Evolutionary conservation across 2,113 vertebrate genomes (phyloP).

Genomic region (Nerophis lumbriciformis): DNA sequence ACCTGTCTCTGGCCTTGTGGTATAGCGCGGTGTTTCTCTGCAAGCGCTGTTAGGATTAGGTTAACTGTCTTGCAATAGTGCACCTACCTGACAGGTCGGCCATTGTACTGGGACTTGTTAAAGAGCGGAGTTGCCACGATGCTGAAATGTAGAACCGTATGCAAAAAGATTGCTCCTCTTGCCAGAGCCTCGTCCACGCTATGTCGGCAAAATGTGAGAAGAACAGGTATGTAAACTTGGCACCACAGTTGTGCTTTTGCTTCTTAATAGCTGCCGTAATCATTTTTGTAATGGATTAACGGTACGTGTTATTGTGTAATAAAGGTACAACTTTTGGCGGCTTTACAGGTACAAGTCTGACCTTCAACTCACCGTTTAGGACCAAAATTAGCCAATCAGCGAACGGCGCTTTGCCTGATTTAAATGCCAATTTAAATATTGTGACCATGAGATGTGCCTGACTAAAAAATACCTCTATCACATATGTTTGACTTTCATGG

Average conservation of each 20-base stretch:
- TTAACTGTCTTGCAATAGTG: conserved; percentile 5
- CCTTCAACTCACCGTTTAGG: conserved; percentile 21
- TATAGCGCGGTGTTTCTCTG: conserved; percentile 31
- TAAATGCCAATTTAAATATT: not conserved
- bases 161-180: conserved; percentile 66
- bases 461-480: not conserved
- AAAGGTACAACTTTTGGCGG: not conserved
- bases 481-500: not conserved
- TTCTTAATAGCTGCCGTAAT: conserved; percentile 5
- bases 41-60: conserved; percentile 2
- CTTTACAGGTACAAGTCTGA: conserved; percentile 18
- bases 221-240: conserved; percentile 52
- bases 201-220: conserved; percentile 61
- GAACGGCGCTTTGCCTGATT: not conserved
- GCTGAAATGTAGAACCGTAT: conserved; percentile 64
- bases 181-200: conserved; percentile 61
- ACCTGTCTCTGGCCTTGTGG: conserved; percentile 68
- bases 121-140: conserved; percentile 49
- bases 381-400: conserved; percentile 30
- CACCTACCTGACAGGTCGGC: conserved; percentile 19
- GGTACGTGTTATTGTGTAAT: not conserved
- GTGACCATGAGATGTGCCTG: too few relatives aligned
- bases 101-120: conserved; percentile 8
- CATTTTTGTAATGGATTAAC: not conserved
- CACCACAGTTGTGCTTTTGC: not conserved